phyloP scores from a whole-genome alignment of 1,140 invertebrate species.

The Epicauta chinensis region DNA sequence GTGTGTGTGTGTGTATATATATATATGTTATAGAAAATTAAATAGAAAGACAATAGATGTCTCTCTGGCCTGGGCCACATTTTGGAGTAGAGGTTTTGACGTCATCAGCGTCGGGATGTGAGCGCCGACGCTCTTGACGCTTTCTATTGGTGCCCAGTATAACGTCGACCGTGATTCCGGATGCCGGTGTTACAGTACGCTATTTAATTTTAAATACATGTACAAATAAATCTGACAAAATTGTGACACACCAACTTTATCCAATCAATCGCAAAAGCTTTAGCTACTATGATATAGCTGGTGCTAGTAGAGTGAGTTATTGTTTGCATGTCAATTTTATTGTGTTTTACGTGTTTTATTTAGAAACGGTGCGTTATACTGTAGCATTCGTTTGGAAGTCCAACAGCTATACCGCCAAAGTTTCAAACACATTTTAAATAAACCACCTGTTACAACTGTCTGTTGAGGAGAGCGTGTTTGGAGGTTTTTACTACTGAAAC shows the following conservation, averaged over 20 bases:
- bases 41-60: constrained; percentile 4
- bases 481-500: no score
- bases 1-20: background rate
- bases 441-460: constrained; percentile 19
- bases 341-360: no score
- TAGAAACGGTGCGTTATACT: no score
- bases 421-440: constrained; percentile 9
- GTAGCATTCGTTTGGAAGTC: constrained; percentile 2
- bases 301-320: constrained; percentile 10
- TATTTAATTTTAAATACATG: no score
- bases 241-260: no score
- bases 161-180: constrained; percentile 12
- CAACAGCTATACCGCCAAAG: constrained; percentile 8
- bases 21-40: no score
- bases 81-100: constrained; percentile 2
- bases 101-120: constrained; percentile 15
- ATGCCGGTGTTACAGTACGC: constrained; percentile 16
- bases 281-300: constrained; percentile 15
- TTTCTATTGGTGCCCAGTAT: constrained; percentile 14
- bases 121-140: constrained; percentile 11
- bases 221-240: no score
- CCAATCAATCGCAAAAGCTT: constrained; percentile 2
- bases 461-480: no score
- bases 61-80: background rate
- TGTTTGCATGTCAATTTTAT: no score